Conservation (phyloP, 2,797 vertebrate genomes). For the Nyctalus aviator region DNA sequence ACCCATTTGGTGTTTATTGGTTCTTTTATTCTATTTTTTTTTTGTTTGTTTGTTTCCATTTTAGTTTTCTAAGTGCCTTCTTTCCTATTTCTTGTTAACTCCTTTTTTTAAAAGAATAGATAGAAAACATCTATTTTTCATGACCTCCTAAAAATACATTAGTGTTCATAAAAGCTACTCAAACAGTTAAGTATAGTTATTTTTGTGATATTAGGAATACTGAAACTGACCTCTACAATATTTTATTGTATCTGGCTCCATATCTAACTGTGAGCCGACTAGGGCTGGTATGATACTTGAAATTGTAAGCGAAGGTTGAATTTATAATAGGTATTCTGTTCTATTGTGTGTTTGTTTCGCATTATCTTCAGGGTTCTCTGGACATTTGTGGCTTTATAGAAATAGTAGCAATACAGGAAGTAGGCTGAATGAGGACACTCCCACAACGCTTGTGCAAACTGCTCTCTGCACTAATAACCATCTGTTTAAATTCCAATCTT, state of each 20-base stretch:
- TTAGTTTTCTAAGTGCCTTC: neutral
- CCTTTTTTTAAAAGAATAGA: conserved; percentile 9
- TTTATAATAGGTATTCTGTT: neutral
- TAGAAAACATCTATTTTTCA: neutral
- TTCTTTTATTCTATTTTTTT: neutral
- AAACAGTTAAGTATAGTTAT: neutral
- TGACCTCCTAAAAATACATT: neutral
- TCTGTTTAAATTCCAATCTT: conserved; percentile 57
- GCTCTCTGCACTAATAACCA: conserved; percentile 24
- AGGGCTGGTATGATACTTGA: neutral
- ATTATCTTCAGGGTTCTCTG: neutral
- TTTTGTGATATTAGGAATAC: neutral
- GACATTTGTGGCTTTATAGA: neutral
- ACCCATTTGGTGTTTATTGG: neutral
- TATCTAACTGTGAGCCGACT: neutral
- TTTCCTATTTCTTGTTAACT: neutral
- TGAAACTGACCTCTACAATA: neutral
- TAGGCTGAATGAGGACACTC: neutral
- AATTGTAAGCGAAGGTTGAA: neutral
- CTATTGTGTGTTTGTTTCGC: conserved; percentile 28
- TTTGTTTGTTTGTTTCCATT: neutral
- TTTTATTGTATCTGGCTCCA: neutral
- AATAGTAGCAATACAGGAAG: neutral
- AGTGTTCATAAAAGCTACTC: neutral
- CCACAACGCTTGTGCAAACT: neutral